Conservation (phyloP, 2,113 vertebrate species). For the Perccottus glenii region DNA sequence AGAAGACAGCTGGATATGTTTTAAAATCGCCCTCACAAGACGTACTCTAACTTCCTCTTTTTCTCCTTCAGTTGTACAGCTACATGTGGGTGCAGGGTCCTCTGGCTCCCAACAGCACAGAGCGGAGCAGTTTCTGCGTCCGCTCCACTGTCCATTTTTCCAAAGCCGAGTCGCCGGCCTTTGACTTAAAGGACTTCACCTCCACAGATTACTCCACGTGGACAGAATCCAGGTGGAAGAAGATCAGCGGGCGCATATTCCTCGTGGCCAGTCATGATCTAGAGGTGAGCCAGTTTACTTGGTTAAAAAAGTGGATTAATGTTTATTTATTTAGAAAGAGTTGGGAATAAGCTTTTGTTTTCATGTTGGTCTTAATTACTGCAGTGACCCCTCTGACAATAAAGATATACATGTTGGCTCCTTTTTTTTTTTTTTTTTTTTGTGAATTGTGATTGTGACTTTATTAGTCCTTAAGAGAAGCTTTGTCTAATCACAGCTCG, state of each 20-base stretch:
- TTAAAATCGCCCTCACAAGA: not conserved
- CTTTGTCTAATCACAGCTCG: too few relatives aligned
- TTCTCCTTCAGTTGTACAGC: slow-evolving; percentile 75
- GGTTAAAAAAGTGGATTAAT: too few relatives aligned
- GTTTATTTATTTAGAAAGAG: too few relatives aligned
- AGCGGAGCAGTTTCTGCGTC: slow-evolving; percentile 76
- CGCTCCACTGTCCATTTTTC: slow-evolving; percentile 77
- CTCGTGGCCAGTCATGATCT: slow-evolving; percentile 91
- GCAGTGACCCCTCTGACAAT: too few relatives aligned
- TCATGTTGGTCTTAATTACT: too few relatives aligned
- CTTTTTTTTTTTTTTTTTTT: too few relatives aligned
- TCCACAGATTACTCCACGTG: slow-evolving; percentile 91
- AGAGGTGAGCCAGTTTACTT: slow-evolving; percentile 79
- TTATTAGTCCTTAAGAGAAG: too few relatives aligned
- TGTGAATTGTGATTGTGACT: too few relatives aligned
- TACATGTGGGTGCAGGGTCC: slow-evolving; percentile 89
- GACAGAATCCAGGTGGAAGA: slow-evolving; percentile 96
- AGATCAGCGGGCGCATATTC: slow-evolving; percentile 88
- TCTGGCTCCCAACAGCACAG: slow-evolving; percentile 71
- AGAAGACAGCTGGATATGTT: not conserved
- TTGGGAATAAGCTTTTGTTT: too few relatives aligned
- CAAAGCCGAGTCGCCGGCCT: slow-evolving; percentile 88
- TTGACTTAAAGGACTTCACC: slow-evolving; percentile 84
- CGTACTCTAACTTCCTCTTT: too few relatives aligned
- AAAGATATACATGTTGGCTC: too few relatives aligned